Base-by-base conservation (phyloP, 2,113 vertebrate species). In the Abramis brama region DNA sequence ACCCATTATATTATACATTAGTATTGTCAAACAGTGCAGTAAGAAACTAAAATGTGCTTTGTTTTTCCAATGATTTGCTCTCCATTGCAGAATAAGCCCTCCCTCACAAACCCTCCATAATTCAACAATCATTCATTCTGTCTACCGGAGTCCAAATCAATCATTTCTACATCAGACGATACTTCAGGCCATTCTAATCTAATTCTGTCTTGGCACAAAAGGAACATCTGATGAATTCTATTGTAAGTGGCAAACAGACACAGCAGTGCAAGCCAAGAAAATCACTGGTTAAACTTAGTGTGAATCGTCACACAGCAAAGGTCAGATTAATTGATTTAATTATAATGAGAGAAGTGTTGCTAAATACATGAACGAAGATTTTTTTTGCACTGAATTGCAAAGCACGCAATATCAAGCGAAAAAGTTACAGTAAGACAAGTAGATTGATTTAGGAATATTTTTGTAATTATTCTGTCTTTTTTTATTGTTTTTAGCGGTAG, bases 41-140 rank as follows among this genome's bases (percentile, higher is more conserved):
- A 33, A 77, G 50, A 77, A 11, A 55, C 62, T 52, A 15, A 82
- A 50, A 82, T 70, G 62, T 70, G 80, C 64, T 52, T 52, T 33
- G 45, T 50, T 70, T 68, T 68, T 45, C 43, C 36, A 45, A n/a
- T 80, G 15, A 30, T 47, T 82, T 70, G 39, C 47, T 33, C 43
- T 70, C 19, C 17, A 50, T 21, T 70, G 43, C n/a, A 27, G 9
- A 33, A 30, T 68, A 23, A 66, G 21, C 30, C 68, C 30, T n/a
- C 66, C 21, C 23, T 59, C 50, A 70, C 45, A 59, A 71, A 55
- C 47, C 47, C 47, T 15, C 6, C 30, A 57, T 39, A 73, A 73
- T 52, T 19, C 66, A 55, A 23, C 66, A 59, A 36, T 59, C 33
- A 7, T 19, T 47, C 43, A 64, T 68, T 68, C 62, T 73, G 66